Evolutionary conservation across 2,888 invertebrate species (phyloP), one percentile per base, ranked within the genome.

Genomic region (Ophioninae sp.): DNA sequence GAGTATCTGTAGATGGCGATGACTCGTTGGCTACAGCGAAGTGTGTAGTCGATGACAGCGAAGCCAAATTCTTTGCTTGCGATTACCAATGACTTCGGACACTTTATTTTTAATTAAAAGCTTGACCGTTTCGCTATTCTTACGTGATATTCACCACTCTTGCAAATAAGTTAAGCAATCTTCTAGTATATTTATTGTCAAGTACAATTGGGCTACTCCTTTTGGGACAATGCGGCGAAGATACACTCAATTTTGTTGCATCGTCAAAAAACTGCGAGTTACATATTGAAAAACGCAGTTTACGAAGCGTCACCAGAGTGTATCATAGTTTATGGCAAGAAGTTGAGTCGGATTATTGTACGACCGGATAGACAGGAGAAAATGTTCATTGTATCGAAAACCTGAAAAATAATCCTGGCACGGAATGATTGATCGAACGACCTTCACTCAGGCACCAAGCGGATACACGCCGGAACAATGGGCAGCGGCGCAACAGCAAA

Each of bases 401-500:
- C 21, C 39, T 73, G 41, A 20, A 23, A 50, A 20, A 65, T 2
- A 67, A 37, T 65, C 44, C 30, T 68, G 21, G 75, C 21, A 21
- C 17, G 10, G 65, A 74, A 78, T 59, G 61, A 84, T 76, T 84
- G 75, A 84, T 84, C 56, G 57, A 79, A 79, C 67, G 44, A 75
- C 78, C 69, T 20, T 84, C 79, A 81, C 82, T 77, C 85, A 93
- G 93, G 89, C 93, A 79, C 93, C 93, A 39, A 92, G 89, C 82
- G 93, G 93, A 23, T 95, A 95, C 86, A 94, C 95, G 7, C 92
- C 95, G 64, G 96, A 96, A 87, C 96, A 96, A 91, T 96, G 96
- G 96, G 94, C 95, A 64, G 93, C 95, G 87, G 94, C 95, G 92
- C 96, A 96, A 89, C 96, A 96, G 87, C 95, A 96, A 91, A 95